These are phyloP conservation scores for Ooceraea biroi DNA, from an alignment of 1,140 invertebrate genomes.

Conservation along the genomic window DNA sequence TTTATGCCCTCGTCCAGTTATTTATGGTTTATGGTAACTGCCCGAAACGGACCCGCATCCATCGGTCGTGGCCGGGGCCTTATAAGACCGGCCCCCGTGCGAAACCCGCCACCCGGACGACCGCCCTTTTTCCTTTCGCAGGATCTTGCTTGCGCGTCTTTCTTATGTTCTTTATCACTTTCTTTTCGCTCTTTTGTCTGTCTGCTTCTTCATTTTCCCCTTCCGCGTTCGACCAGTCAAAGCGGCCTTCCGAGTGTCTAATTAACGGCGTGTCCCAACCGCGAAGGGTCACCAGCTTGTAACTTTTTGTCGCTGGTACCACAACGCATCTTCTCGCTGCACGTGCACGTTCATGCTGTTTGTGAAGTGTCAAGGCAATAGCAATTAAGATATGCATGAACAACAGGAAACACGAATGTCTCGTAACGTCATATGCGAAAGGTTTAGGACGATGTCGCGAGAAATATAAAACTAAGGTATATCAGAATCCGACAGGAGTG, in stretches of 20 bases:
- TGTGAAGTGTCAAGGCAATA: constrained; percentile 8
- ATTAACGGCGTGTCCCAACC: constrained; percentile 56
- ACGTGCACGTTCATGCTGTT: background rate
- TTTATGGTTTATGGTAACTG: constrained; percentile 78
- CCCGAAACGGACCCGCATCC: constrained; percentile 66
- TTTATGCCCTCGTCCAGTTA: constrained; percentile 72
- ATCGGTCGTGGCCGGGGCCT: constrained; percentile 50
- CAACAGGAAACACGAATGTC: background rate
- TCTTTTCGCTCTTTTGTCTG: constrained; percentile 34
- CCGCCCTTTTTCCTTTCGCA: constrained; percentile 39
- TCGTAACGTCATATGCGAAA: background rate
- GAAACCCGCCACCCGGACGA: constrained; percentile 18
- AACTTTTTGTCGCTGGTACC: constrained; percentile 33
- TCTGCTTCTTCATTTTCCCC: constrained; percentile 38
- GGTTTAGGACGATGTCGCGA: background rate
- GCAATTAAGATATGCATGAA: constrained; percentile 27
- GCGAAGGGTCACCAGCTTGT: constrained; percentile 8
- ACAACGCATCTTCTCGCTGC: background rate
- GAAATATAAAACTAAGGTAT: background rate
- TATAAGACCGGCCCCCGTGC: constrained; percentile 13
- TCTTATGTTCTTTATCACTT: constrained; percentile 54
- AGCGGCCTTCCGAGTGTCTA: constrained; percentile 54
- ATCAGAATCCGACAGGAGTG: background rate
- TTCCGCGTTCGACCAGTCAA: constrained; percentile 37
- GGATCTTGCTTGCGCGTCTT: background rate